A percentile compares a stretch with the other conserved stretches of the same genome.
These are phyloP conservation scores for Trichacis sp. DNA, from an alignment of 2,888 invertebrate species.

Conservation along the genomic window DNA sequence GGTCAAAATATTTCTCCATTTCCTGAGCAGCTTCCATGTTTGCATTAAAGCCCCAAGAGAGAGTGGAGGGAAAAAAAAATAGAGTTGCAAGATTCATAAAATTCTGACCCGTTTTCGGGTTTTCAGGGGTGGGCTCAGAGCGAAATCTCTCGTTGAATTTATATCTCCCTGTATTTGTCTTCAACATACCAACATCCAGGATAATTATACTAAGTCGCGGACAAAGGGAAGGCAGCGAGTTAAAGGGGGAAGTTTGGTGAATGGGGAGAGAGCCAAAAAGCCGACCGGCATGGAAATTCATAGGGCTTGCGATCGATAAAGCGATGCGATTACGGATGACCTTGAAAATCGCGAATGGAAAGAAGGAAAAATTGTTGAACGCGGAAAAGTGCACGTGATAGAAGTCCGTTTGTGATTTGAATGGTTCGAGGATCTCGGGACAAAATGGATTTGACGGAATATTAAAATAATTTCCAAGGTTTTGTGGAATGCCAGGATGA, in stretches of 20 bases:
- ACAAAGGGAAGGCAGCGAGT: not conserved
- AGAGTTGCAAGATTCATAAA: slow-evolving; percentile 11
- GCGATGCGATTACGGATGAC: too few relatives aligned
- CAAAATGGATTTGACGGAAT: too few relatives aligned
- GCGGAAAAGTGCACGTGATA: too few relatives aligned
- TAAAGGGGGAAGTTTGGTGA: not conserved
- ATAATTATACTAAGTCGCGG: slow-evolving; percentile 16
- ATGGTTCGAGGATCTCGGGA: too few relatives aligned
- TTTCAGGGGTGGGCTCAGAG: slow-evolving; percentile 2
- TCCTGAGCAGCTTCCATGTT: slow-evolving; percentile 2
- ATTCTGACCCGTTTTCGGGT: not conserved
- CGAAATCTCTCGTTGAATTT: slow-evolving; percentile 15
- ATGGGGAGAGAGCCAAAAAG: slow-evolving; percentile 20
- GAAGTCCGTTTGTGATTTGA: too few relatives aligned
- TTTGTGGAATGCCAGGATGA: too few relatives aligned
- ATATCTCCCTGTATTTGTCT: slow-evolving; percentile 14
- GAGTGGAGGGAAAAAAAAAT: slow-evolving; percentile 5
- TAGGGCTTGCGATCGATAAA: slow-evolving; percentile 18
- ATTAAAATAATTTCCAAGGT: too few relatives aligned
- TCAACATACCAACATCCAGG: slow-evolving; percentile 10
- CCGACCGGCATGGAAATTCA: slow-evolving; percentile 33
- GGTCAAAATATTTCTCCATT: slow-evolving; percentile 10
- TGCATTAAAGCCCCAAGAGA: slow-evolving; percentile 1
- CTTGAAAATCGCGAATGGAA: too few relatives aligned
- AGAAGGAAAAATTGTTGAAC: not conserved